Percentiles rank a stretch among this genome's conserved stretches.
phyloP scores from a whole-genome alignment of 2,797 vertebrate genomes.

The Argentina silus region DNA sequence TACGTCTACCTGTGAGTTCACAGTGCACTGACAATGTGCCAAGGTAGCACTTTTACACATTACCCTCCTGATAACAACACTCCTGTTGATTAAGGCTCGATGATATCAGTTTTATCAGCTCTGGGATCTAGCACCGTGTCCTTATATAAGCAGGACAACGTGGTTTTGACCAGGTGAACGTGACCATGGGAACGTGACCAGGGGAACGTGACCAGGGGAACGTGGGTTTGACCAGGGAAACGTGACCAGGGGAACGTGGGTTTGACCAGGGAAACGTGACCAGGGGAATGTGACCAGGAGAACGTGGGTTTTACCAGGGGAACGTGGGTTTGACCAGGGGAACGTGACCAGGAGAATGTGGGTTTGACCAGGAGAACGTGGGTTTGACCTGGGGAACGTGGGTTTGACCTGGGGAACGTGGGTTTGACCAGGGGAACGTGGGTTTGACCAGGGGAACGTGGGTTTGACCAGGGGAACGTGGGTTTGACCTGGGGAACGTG shows the following conservation, averaged over 20 bases:
- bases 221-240: too few species aligned
- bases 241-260: too few species aligned
- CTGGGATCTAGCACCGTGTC: background rate
- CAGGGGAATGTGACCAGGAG: too few species aligned
- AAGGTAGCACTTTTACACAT: background rate
- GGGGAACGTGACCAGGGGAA: too few species aligned
- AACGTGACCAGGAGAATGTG: too few species aligned
- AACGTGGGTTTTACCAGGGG: too few species aligned
- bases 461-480: too few species aligned
- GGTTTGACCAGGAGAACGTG: too few species aligned
- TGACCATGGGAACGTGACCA: too few species aligned
- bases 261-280: too few species aligned
- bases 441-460: too few species aligned
- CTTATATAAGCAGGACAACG: background rate
- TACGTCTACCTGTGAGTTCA: background rate
- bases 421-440: too few species aligned
- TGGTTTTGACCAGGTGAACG: background rate
- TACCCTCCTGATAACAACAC: slow-evolving; percentile 1
- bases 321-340: background rate
- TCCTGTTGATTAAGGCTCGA: background rate
- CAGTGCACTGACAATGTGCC: background rate
- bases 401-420: background rate
- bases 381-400: background rate
- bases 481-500: background rate
- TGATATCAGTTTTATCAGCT: slow-evolving; percentile 16